phyloP scores from a whole-genome alignment of 37 sponge, comb jelly and placozoan genomes.

The Halisarca cf. caerulea region DNA sequence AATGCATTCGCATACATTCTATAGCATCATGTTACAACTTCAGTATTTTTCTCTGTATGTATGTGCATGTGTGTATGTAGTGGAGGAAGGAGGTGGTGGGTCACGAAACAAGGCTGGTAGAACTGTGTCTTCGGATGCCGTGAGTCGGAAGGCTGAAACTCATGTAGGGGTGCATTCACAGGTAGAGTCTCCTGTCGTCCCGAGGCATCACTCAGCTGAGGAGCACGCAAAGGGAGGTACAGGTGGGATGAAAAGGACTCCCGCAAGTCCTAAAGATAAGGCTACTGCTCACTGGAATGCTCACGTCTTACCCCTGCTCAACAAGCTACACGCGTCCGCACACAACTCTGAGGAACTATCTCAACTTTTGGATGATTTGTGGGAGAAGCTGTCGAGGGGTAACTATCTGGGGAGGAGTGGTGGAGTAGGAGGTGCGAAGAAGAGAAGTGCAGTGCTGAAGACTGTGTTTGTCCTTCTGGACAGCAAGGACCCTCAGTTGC shows the following conservation, averaged over 20 bases:
- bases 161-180: too few relatives aligned
- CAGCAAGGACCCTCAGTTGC: slow-evolving; percentile 50
- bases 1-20: too few relatives aligned
- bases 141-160: too few relatives aligned
- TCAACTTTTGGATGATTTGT: slow-evolving; percentile 34
- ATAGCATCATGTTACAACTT: too few relatives aligned
- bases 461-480: slow-evolving; percentile 63
- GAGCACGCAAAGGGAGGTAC: background rate
- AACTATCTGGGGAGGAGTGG: slow-evolving; percentile 57
- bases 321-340: slow-evolving; percentile 15
- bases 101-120: too few relatives aligned
- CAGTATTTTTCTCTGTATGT: too few relatives aligned
- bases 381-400: slow-evolving; percentile 28
- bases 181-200: background rate
- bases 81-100: too few relatives aligned
- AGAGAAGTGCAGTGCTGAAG: slow-evolving; percentile 43
- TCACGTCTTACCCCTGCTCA: slow-evolving; percentile 57
- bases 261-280: slow-evolving; percentile 6
- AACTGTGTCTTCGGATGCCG: too few relatives aligned
- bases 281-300: slow-evolving; percentile 55
- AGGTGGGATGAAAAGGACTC: background rate
- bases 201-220: slow-evolving; percentile 14
- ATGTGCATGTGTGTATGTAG: too few relatives aligned
- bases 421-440: slow-evolving; percentile 58
- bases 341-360: slow-evolving; percentile 30